Evolutionary conservation across 2,113 vertebrate species (phyloP), one percentile per base, ranked within the genome.

Genomic region (Aleadryas rufinucha): DNA sequence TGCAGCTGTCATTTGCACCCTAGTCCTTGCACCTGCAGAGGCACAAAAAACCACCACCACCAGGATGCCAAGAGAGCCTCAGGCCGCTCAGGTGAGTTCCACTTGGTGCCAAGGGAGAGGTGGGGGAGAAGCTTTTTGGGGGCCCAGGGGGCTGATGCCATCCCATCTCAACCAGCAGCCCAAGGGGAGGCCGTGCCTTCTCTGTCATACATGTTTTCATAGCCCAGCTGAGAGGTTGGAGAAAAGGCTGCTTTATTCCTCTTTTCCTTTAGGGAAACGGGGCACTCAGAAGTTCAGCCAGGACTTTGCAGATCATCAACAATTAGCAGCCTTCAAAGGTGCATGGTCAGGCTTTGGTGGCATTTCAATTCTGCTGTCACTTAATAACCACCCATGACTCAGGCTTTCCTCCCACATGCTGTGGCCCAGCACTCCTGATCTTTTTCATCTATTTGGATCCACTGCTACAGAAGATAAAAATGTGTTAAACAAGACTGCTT

Each of bases 351-450:
- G 41, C 56, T 95, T 94, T 87, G 7, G 27, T 93, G 72, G 69
- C 72, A 84, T 90, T 92, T 86, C 53, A 86, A 52, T 92, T 75
- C 86, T 60, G 49, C 53, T 87, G 90, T 64, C 75, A 74, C 84
- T 88, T 84, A 83, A 92, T 71, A 84, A 92, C 52, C 44, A 65
- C 47, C 72, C 71, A 54, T 94, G 90, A 96, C 85, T 95, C 92
- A 94, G 84, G 54, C 85, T 70, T 84, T 70, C 75, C 69, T 90
- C 92, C 83, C 92, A 94, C 95, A 50, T 3, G 3, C 87, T 57
- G 72, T 45, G 72, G 83, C 77, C 92, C 80, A 68, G 83, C 53
- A 65, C 69, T 78, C 80, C 1, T 2, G 31, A 80, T 90, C 88
- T 87, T 92, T 69, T 63, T 52, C 54, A 88, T 63, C 64, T 37